Base-by-base conservation (phyloP, 2,888 invertebrate species). In the Dynastes tityus region DNA sequence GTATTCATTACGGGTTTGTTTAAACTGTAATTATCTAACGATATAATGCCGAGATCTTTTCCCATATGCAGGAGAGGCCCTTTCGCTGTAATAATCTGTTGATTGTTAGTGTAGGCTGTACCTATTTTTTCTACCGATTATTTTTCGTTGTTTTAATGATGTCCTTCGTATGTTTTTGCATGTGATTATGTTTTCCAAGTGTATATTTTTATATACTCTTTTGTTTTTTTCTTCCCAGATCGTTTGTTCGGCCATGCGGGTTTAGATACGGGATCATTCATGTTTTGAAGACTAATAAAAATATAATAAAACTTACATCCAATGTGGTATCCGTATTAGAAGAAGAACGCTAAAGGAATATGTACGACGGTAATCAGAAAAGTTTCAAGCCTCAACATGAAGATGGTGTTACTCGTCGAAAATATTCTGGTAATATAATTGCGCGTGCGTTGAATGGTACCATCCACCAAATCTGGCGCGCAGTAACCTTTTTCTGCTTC, bases 21-120 rank as follows among this genome's bases (percentile, higher is more conserved):
- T 64, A 64, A 64, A 64, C 37, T 64, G 64, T 64, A 64, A 64
- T 64, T 40, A 64, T n/a, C 11, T 64, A 64, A 64, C 32, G 64
- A 37, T 13, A 64, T 40, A 64, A 40, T 16, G 11, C 37, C 16
- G 13, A 37, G 64, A 64, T 37, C 37, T 37, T 64, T 64, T 40
- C 32, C 13, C 13, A 5, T 37, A 64, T 13, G 64, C 32, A 63
- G 5, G 37, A 37, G 37, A 37, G 29, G 63, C 16, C 9, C 16
- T 40, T 11, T n/a, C 64, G 1, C 4, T 22, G 64, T 40, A 64
- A 64, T 64, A 64, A 11, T 64, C 32, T n/a, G 64, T 64, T 64
- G 32, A 64, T 37, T 32, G n/a, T 64, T 63, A 32, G 2, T n/a
- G 13, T 29, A 29, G 27, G 13, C 13, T 29, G 63, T 64, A 64